These are phyloP conservation scores for Sakesphorus luctuosus DNA, from an alignment of 2,113 vertebrate genomes.

Conservation along the genomic window DNA sequence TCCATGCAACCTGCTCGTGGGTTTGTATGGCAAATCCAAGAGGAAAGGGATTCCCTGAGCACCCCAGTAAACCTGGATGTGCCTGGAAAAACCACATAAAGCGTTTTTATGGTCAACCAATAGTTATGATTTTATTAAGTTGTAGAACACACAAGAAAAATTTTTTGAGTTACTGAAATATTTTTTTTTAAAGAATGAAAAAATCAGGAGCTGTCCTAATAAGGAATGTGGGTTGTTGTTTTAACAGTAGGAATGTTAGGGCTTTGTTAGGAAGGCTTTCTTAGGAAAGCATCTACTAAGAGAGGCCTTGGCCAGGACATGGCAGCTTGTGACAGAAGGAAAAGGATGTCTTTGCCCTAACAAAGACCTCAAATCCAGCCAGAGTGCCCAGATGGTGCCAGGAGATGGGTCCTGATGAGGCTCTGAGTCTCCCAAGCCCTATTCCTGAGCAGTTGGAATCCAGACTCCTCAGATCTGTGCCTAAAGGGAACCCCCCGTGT, in stretches of 20 bases:
- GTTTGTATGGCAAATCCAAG: not conserved
- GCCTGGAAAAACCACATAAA: not conserved
- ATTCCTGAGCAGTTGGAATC: not conserved
- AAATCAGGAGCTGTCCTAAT: not conserved
- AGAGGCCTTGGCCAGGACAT: not conserved
- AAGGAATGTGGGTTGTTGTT: not conserved
- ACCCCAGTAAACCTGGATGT: not conserved
- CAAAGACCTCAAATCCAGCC: not conserved
- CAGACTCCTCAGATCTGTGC: not conserved
- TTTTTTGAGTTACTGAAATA: not conserved
- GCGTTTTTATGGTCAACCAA: not conserved
- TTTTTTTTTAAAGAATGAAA: not conserved
- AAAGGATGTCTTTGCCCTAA: not conserved
- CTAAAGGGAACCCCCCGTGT: not conserved
- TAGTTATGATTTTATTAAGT: slow-evolving; percentile 63
- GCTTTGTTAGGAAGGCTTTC: slow-evolving; percentile 28
- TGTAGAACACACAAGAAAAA: not conserved
- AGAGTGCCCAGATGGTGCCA: not conserved
- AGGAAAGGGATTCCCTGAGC: not conserved
- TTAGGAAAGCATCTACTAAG: not conserved
- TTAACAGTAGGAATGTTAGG: not conserved
- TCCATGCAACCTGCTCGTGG: not conserved
- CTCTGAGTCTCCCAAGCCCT: not conserved
- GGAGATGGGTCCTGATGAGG: accelerated
- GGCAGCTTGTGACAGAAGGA: not conserved